Conservation (phyloP, 2,797 vertebrate species). For the Enteromius trimaculatus region DNA sequence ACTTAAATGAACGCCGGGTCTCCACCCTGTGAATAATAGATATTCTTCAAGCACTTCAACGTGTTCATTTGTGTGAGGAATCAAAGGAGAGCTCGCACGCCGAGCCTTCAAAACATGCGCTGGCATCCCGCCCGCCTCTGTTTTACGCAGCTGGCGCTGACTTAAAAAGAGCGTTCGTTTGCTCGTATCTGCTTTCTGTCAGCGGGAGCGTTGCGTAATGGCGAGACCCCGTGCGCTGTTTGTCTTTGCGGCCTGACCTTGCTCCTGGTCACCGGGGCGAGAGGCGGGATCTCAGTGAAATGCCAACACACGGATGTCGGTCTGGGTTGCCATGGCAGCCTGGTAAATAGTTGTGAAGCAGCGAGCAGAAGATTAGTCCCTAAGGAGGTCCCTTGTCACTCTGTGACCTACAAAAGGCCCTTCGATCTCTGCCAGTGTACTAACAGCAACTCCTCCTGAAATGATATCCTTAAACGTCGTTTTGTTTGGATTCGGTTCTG, state of each 20-base stretch:
- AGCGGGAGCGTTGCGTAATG: slow-evolving; percentile 22
- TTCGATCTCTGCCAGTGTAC: slow-evolving; percentile 35
- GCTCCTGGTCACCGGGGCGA: neutral
- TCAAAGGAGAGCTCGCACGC: slow-evolving; percentile 64
- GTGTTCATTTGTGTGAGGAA: slow-evolving; percentile 54
- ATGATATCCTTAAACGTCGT: slow-evolving; percentile 11
- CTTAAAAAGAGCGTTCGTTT: slow-evolving; percentile 41
- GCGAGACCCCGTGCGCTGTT: slow-evolving; percentile 15
- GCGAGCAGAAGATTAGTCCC: slow-evolving; percentile 48
- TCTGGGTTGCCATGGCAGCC: slow-evolving; percentile 56
- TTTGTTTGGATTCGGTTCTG: slow-evolving; percentile 30
- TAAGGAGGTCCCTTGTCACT: slow-evolving; percentile 59
- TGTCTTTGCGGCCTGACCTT: slow-evolving; percentile 24
- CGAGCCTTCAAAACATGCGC: slow-evolving; percentile 60
- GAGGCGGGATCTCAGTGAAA: neutral
- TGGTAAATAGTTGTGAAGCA: slow-evolving; percentile 57
- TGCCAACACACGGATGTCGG: neutral
- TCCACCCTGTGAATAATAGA: slow-evolving; percentile 58
- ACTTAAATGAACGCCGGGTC: slow-evolving; percentile 44
- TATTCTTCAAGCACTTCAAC: slow-evolving; percentile 50
- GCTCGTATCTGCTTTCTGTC: slow-evolving; percentile 41
- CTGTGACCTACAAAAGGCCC: slow-evolving; percentile 42
- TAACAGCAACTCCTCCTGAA: slow-evolving; percentile 40
- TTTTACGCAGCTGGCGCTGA: neutral
- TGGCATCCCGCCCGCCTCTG: slow-evolving; percentile 33